phyloP scores from a whole-genome alignment of 2,113 vertebrate genomes.

The Prochilodus magdalenae region DNA sequence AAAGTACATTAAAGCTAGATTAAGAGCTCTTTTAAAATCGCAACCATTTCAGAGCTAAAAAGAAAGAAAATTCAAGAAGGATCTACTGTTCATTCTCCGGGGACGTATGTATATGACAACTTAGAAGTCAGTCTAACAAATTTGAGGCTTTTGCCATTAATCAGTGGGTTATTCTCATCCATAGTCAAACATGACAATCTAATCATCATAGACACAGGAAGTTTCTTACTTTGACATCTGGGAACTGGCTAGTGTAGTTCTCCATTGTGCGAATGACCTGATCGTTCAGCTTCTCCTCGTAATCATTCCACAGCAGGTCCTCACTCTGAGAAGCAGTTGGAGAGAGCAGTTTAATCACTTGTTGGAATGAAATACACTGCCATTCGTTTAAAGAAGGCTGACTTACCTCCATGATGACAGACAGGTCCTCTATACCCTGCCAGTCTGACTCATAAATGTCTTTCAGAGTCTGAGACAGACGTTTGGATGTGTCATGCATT shows the following conservation, averaged over 20 bases:
- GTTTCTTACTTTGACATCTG: conserved; percentile 87
- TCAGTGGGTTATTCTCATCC: too few relatives aligned
- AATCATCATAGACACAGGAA: too few relatives aligned
- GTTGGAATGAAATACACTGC: neutral
- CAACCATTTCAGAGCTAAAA: neutral
- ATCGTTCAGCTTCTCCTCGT: conserved; percentile 89
- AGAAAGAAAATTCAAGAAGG: too few relatives aligned
- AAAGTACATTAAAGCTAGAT: neutral
- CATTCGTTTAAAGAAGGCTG: neutral
- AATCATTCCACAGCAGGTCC: conserved; percentile 94
- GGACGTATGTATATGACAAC: too few relatives aligned
- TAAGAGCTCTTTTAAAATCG: neutral
- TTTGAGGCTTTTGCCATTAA: too few relatives aligned
- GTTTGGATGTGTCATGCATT: conserved; percentile 90
- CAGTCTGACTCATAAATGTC: conserved; percentile 89
- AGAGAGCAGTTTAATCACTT: neutral
- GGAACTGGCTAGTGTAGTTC: conserved; percentile 90
- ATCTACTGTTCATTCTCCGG: too few relatives aligned
- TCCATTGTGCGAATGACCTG: conserved; percentile 91
- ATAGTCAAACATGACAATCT: too few relatives aligned
- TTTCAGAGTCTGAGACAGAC: conserved; percentile 85
- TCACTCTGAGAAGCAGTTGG: conserved; percentile 80
- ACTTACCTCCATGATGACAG: conserved; percentile 84
- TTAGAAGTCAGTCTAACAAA: too few relatives aligned
- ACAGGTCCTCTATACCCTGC: conserved; percentile 84